Conservation (phyloP, 2,888 invertebrate genomes). For the Nineta flava region DNA sequence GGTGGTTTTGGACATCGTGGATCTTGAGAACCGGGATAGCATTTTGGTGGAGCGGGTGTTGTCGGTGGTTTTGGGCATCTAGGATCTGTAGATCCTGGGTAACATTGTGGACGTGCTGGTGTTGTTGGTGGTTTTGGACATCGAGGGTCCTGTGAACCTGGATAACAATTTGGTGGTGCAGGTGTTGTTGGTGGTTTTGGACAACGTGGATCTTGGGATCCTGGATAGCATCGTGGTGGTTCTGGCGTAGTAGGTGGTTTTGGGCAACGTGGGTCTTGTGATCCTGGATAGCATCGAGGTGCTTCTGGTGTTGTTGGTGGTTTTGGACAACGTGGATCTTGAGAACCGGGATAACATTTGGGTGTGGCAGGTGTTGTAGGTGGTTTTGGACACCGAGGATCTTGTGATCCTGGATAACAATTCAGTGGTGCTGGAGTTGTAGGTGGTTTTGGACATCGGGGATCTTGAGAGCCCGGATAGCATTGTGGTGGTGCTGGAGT, state of each 20-base stretch:
- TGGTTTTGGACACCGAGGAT: slow-evolving; percentile 15
- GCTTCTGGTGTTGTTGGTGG: no score
- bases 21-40: slow-evolving; percentile 18
- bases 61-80: slow-evolving; percentile 14
- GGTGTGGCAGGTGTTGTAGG: slow-evolving; percentile 16
- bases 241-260: slow-evolving; percentile 11
- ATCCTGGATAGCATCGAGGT: slow-evolving; percentile 24
- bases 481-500: slow-evolving; percentile 17
- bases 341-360: slow-evolving; percentile 19
- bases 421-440: slow-evolving; percentile 17
- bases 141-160: slow-evolving; percentile 25
- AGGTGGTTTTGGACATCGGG: slow-evolving; percentile 21
- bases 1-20: slow-evolving; percentile 22
- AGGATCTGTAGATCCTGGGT: slow-evolving; percentile 17
- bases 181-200: slow-evolving; percentile 15
- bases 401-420: slow-evolving; percentile 19
- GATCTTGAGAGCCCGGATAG: slow-evolving; percentile 26
- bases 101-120: slow-evolving; percentile 18
- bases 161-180: slow-evolving; percentile 19
- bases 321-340: slow-evolving; percentile 20
- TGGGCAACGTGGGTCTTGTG: slow-evolving; percentile 20
- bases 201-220: slow-evolving; percentile 20
- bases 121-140: slow-evolving; percentile 20
- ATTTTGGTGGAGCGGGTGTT: slow-evolving; percentile 17
- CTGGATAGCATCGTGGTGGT: slow-evolving; percentile 18